These are phyloP conservation scores for Drosophila tani DNA, from an alignment of 1,140 invertebrate genomes.

Conservation along the genomic window DNA sequence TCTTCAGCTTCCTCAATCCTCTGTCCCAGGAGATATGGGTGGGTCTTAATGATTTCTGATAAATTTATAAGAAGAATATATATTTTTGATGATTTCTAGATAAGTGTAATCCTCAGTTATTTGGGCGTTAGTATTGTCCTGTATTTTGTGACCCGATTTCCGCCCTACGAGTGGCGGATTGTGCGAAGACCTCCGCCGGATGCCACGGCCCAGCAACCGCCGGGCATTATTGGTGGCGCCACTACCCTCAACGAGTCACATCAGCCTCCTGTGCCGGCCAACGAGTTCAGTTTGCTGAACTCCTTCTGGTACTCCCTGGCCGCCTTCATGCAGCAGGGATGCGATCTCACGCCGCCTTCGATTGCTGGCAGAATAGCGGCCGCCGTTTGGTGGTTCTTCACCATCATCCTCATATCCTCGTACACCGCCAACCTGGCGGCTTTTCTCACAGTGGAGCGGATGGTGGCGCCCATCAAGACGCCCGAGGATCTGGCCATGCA, in stretches of 20 bases:
- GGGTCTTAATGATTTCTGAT: constrained; percentile 23
- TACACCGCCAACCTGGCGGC: constrained; percentile 99
- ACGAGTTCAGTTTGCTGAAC: constrained; percentile 98
- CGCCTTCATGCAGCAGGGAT: constrained; percentile 99
- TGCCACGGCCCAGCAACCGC: constrained; percentile 64
- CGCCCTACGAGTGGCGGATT: constrained; percentile 96
- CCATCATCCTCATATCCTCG: constrained; percentile 98
- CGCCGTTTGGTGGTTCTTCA: constrained; percentile 99
- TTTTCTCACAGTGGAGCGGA: constrained; percentile 97
- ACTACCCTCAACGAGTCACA: constrained; percentile 37
- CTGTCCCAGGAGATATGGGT: constrained; percentile 98
- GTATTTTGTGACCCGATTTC: constrained; percentile 97
- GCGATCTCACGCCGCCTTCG: constrained; percentile 97
- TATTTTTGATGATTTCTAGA: constrained; percentile 70
- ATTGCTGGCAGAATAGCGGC: constrained; percentile 95
- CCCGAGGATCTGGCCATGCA: constrained; percentile 97
- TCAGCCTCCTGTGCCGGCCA: constrained; percentile 80
- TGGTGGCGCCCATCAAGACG: constrained; percentile 97
- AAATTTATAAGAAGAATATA: too few species aligned
- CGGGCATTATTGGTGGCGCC: constrained; percentile 72
- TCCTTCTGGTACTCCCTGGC: constrained; percentile 98
- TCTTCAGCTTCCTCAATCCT: constrained; percentile 98
- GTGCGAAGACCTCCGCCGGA: constrained; percentile 84
- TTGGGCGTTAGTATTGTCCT: constrained; percentile 98
- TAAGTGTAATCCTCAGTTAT: constrained; percentile 98